Base-by-base conservation (phyloP, 1,140 invertebrate species). In the Geopemphigus sp. region DNA sequence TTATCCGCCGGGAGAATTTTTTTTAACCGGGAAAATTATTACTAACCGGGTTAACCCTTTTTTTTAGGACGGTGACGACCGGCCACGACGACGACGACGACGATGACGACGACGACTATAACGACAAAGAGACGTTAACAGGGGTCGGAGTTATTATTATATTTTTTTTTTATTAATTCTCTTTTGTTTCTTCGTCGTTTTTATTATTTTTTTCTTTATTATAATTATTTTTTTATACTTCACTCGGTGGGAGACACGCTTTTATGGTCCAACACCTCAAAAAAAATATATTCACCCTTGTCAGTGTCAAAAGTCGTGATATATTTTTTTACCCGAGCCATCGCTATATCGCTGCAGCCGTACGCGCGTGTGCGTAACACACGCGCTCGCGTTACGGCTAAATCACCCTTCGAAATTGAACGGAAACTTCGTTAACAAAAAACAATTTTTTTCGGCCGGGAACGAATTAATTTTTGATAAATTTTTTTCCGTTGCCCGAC, bases 291-390 rank as follows among this genome's bases (percentile, higher is more conserved):
- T 76, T 76, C 73, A 76, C 73, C 73, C 73, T 76, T 22, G 54
- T 74, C 72, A 74, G 72, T 76, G 73, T 76, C 73, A 76, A 76
- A 76, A 76, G 73, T 76, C 73, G 73, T 76, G 73, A 76, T 76
- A 61, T 59, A 39, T 76, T 57, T 76, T 74, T 56, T 73, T 39
- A 47, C 11, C 47, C 19, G n/a, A n/a, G n/a, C n/a, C n/a, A n/a
- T n/a, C n/a, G n/a, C n/a, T n/a, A n/a, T n/a, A n/a, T n/a, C n/a
- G 32, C n/a, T 24, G 61, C n/a, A 5, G 24, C 32, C 8, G 15
- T 47, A n/a, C 8, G 11, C 39, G 17, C 24, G 39, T 11, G 29
- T 54, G 19, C 19, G n/a, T 56, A 4, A 50, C 39, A 1, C 5
- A 10, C 39, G 19, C 45, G 45, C n/a, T 6, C 19, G 45, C 45